These are phyloP conservation scores for Elysia crispata DNA, from an alignment of 2,888 invertebrate species.

Conservation along the genomic window DNA sequence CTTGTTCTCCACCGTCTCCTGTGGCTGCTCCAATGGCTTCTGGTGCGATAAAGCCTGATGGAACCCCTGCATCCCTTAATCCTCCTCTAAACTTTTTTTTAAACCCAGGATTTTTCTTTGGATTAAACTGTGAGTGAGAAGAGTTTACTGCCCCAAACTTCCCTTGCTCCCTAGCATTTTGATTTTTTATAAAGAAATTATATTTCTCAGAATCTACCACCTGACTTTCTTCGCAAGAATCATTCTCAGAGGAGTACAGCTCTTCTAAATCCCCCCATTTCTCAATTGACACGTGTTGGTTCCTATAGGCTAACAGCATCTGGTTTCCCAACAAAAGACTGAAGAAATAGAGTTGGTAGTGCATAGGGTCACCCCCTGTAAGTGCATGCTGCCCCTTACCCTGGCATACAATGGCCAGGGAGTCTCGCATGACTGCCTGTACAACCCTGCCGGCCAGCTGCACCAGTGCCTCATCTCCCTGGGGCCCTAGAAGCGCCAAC, in stretches of 20 bases:
- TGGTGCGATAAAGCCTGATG: not conserved
- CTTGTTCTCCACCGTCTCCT: constrained; percentile 69
- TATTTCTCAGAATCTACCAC: not conserved
- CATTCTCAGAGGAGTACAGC: not conserved
- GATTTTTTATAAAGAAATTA: too few species aligned
- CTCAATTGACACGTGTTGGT: not conserved
- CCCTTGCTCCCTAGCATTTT: too few species aligned
- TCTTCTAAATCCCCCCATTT: not conserved
- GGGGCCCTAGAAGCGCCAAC: constrained; percentile 32
- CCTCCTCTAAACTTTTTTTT: not conserved
- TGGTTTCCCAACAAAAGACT: constrained; percentile 40
- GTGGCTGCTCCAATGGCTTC: constrained; percentile 42
- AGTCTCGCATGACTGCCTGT: constrained; percentile 45
- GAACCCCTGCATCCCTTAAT: constrained; percentile 4
- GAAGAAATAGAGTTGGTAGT: constrained; percentile 21
- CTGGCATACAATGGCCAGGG: constrained; percentile 43
- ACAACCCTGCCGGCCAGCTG: constrained; percentile 47
- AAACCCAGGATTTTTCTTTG: too few species aligned
- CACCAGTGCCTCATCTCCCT: constrained; percentile 40
- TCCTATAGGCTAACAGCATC: constrained; percentile 13
- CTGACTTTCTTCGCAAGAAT: not conserved
- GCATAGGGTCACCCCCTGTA: constrained; percentile 39
- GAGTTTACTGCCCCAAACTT: not conserved
- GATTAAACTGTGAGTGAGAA: not conserved
- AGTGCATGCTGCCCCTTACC: constrained; percentile 52